phyloP scores from a whole-genome alignment of 1,140 invertebrate genomes.

The Calycopis cecrops region DNA sequence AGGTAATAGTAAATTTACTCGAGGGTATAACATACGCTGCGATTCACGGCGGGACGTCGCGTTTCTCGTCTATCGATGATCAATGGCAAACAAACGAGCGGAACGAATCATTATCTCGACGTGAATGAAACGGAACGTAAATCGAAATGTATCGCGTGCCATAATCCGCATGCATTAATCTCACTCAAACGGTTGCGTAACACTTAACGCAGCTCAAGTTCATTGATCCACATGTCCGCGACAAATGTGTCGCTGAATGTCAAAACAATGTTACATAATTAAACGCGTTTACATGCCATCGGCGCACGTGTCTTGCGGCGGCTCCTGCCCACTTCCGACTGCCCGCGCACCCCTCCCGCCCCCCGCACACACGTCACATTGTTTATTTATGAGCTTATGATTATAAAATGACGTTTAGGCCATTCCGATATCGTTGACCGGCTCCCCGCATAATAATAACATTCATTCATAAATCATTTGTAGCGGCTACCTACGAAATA shows the following conservation, averaged over 20 bases:
- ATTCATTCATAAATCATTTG: constrained; percentile 69
- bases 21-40: constrained; percentile 37
- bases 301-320: constrained; percentile 37
- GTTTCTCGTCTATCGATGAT: constrained; percentile 30
- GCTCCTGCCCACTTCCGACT: constrained; percentile 29
- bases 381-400: constrained; percentile 72
- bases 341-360: constrained; percentile 17
- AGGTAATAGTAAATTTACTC: constrained; percentile 61
- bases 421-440: constrained; percentile 67
- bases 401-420: constrained; percentile 70
- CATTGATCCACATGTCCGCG: constrained; percentile 69
- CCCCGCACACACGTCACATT: constrained; percentile 17
- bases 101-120: constrained; percentile 67
- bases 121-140: constrained; percentile 73
- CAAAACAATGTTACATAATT: constrained; percentile 72
- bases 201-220: constrained; percentile 65
- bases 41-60: constrained; percentile 17
- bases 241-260: constrained; percentile 72
- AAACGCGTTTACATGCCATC: constrained; percentile 48
- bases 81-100: constrained; percentile 55
- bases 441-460: constrained; percentile 60
- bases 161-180: constrained; percentile 73
- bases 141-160: constrained; percentile 73
- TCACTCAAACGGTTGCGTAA: constrained; percentile 72
- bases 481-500: constrained; percentile 65